Percentiles rank a stretch among this genome's conserved stretches.
Conservation (phyloP, 2,113 vertebrate genomes). For the Camarhynchus parvulus region DNA sequence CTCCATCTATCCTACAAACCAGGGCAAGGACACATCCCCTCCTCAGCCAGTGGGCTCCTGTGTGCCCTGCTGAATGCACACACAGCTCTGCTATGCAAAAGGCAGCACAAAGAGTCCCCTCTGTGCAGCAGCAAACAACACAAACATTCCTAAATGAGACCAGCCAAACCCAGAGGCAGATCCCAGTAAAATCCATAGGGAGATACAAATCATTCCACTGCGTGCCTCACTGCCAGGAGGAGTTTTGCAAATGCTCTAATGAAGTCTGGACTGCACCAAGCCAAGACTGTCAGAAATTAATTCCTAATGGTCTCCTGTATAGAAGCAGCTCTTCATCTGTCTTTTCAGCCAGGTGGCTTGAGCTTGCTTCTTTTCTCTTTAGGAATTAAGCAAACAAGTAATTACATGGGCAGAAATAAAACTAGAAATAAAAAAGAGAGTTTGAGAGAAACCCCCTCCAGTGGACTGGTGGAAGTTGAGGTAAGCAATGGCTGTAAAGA, state of each 20-base stretch:
- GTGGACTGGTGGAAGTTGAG: not conserved
- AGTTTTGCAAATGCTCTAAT: conserved; percentile 31
- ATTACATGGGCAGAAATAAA: not conserved
- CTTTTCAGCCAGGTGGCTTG: not conserved
- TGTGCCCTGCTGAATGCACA: not conserved
- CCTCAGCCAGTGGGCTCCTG: not conserved
- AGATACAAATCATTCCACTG: conserved; percentile 1
- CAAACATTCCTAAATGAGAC: conserved; percentile 45
- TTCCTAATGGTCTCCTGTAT: not conserved
- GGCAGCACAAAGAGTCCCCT: not conserved
- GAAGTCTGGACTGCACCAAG: conserved; percentile 28
- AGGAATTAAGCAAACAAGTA: not conserved
- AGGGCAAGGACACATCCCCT: fast-evolving
- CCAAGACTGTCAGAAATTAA: not conserved
- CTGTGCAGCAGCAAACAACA: not conserved
- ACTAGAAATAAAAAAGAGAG: not conserved
- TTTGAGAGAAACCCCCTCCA: not conserved
- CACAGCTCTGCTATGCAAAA: not conserved
- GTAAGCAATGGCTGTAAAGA: not conserved
- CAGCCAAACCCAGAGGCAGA: conserved; percentile 39
- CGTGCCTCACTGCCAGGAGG: not conserved
- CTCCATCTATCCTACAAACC: not conserved
- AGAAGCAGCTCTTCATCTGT: not conserved
- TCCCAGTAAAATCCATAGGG: not conserved
- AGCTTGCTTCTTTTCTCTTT: not conserved